Evolutionary conservation across 2,113 vertebrate genomes (phyloP).

Genomic region (Azemiops feae): DNA sequence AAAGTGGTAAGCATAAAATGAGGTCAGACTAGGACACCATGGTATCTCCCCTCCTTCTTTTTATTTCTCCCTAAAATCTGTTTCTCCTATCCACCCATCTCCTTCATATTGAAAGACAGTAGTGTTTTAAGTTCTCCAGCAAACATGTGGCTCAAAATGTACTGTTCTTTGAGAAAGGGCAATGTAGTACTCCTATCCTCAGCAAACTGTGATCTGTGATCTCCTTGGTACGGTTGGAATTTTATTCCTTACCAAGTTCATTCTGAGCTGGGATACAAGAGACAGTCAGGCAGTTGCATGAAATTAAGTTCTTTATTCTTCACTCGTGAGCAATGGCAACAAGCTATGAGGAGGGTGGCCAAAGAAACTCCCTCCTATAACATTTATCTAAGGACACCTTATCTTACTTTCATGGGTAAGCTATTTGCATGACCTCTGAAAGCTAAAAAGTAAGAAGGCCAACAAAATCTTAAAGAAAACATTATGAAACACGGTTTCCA

Average conservation of each 20-base stretch:
- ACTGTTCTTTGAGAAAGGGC: no score
- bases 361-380: background rate
- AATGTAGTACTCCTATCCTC: no score
- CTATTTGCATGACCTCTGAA: background rate
- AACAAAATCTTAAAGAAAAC: background rate
- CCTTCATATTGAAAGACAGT: no score
- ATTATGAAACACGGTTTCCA: background rate
- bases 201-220: no score
- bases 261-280: background rate
- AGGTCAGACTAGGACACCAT: no score
- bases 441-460: background rate
- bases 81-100: no score
- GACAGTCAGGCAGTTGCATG: background rate
- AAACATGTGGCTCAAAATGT: no score
- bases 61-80: no score
- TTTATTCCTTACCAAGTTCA: background rate
- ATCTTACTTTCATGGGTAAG: background rate
- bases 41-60: no score
- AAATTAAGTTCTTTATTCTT: background rate
- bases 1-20: no score
- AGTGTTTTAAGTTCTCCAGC: no score
- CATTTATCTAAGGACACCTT: background rate
- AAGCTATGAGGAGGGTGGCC: background rate
- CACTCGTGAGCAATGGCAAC: background rate
- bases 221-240: slow-evolving; percentile 22